These are phyloP conservation scores for Eupithecia pulchellata DNA, from an alignment of 2,888 invertebrate genomes.

Conservation along the genomic window DNA sequence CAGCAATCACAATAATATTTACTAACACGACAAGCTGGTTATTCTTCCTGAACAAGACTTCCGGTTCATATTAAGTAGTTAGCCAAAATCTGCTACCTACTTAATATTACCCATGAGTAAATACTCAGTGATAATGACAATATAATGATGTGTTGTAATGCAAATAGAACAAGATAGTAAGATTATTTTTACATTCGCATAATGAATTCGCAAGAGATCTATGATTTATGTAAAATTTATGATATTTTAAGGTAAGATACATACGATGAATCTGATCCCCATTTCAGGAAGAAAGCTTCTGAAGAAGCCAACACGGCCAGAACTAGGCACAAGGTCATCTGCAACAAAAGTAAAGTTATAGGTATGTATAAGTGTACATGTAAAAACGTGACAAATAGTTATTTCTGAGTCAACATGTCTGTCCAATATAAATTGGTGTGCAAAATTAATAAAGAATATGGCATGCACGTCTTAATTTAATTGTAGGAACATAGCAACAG, in stretches of 20 bases:
- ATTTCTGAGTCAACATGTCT: too few species aligned
- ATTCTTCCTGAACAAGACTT: slow-evolving; percentile 1
- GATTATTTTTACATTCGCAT: slow-evolving; percentile 2
- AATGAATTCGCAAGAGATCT: not conserved
- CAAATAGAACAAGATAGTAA: not conserved
- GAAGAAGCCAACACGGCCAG: slow-evolving; percentile 72
- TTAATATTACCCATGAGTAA: too few species aligned
- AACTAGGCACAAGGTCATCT: slow-evolving; percentile 73
- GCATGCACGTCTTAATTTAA: too few species aligned
- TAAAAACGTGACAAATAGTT: too few species aligned
- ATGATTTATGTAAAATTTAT: not conserved
- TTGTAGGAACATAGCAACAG: too few species aligned
- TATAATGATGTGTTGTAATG: not conserved
- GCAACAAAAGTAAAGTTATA: slow-evolving; percentile 57
- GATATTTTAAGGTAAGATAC: slow-evolving; percentile 47
- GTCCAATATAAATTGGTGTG: too few species aligned
- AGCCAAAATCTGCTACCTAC: too few species aligned
- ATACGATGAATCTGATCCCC: slow-evolving; percentile 81
- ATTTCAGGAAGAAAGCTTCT: slow-evolving; percentile 83
- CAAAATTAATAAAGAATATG: too few species aligned
- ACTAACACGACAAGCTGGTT: not conserved
- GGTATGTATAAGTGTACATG: too few species aligned
- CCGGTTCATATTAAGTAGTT: not conserved
- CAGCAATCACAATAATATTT: not conserved
- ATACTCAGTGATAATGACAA: not conserved